Percentiles rank a stretch among this genome's conserved stretches.
Conservation (phyloP, 1,140 invertebrate genomes). For the Eriosoma lanigerum region DNA sequence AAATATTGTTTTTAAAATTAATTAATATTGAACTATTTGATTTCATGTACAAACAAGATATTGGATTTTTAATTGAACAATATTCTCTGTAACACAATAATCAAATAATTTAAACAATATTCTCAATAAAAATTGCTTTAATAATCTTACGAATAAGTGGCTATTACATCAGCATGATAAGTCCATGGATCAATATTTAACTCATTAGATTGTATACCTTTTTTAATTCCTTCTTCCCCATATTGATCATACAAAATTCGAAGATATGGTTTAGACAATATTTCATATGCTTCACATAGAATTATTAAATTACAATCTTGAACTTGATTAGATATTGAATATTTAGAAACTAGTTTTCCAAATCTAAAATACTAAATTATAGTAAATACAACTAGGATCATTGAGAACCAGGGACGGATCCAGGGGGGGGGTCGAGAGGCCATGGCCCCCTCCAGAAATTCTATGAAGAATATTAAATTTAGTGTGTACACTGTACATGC, state of each 20-base stretch:
- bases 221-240: constrained; percentile 84
- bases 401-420: no score
- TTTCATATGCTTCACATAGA: constrained; percentile 78
- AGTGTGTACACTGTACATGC: no score
- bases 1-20: background rate
- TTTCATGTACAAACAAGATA: background rate
- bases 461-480: no score
- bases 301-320: constrained; percentile 48
- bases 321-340: background rate
- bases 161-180: constrained; percentile 78
- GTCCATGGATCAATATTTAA: constrained; percentile 73
- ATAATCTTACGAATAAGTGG: constrained; percentile 62
- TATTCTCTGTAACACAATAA: background rate
- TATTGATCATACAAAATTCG: constrained; percentile 86
- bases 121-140: constrained; percentile 58
- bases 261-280: constrained; percentile 69
- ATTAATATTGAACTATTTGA: background rate
- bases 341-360: constrained; percentile 17
- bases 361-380: constrained; percentile 11
- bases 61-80: background rate
- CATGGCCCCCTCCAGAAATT: no score
- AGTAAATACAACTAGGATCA: background rate
- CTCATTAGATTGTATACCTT: constrained; percentile 59
- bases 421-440: no score
- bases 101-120: background rate